Base-by-base conservation (phyloP, 2,888 invertebrate genomes). In the Athripsodes cinereus region DNA sequence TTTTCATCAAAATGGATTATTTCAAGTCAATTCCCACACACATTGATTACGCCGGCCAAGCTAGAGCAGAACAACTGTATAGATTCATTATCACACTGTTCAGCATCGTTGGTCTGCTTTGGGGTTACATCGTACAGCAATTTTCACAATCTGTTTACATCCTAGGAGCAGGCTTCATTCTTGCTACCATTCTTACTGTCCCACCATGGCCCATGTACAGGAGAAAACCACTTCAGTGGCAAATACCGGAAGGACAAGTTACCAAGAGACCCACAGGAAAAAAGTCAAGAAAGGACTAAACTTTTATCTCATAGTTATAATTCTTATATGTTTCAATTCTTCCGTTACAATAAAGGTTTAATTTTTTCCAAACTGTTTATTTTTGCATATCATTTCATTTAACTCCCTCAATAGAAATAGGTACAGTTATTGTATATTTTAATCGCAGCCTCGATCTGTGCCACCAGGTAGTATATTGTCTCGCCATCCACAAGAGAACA, bases 131-230 rank as follows among this genome's bases (percentile, higher is more conserved):
- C 52, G 92, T 94, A 64, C 96, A 96, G 71, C 94, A 96, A 71
- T 96, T 96, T 71, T 96, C 96, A 0, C 93, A 94, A 71, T 95
- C 96, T 1, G 91, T 96, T 26, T 94, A 93, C 68, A 92, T 96
- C 68, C 78, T 96, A 52, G 91, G 91, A 31, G 94, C 92, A 67
- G 96, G 96, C 62, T 95, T 96, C 69, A 78, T 90, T 1, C 75
- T 96, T 62, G 93, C 96, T 48, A 86, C 91, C 44, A 74, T 96
- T 68, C 72, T 95, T 48, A 93, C 94, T 0, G 86, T 96, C 67
- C 96, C 96, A 22, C 95, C 96, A n/a, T 96, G 96, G 96, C 93
- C 96, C 0, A 89, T 96, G 84, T 96, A 93, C 69, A 83, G 95
- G 62, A 84, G 85, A 63, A 91, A 92, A 69, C 87, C 95, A 1